Evolutionary conservation across 2,888 invertebrate genomes (phyloP), one percentile per base, ranked within the genome.

Genomic region (Leptopilina drosophilae): DNA sequence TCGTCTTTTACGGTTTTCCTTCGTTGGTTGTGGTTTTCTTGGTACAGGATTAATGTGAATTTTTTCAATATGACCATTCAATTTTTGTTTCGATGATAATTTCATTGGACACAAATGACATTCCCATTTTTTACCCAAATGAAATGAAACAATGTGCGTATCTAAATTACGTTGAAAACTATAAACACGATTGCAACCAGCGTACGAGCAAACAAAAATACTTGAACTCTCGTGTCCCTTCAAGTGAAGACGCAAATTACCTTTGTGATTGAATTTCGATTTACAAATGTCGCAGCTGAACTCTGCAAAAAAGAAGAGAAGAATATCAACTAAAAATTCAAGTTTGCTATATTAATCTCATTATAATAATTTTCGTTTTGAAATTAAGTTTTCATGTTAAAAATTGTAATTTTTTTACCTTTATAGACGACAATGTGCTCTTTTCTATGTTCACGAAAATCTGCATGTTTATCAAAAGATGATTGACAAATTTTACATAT

Each of bases 81-180:
- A 26, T 26, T 53, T 73, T 33, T 53, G 53, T 33, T 73, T 73
- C 14, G 49, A 20, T 9, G 69, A 26, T 8, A 73, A 53, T 26
- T 53, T 20, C 8, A 33, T 20, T 5, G 15, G 53, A 73, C 69
- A 73, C 2, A 53, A 33, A 14, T 20, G 53, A n/a, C 69, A 73
- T n/a, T 26, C 49, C 69, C 53, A 73, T 7, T 33, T 73, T 33
- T 26, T n/a, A 12, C 53, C 53, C 69, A 73, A 9, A 33, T 73
- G 69, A 56, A 4, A 73, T 2, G 33, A 33, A 8, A 53, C 26
- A 73, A 73, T 73, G 53, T 73, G 69, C 6, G 20, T 12, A 26
- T 73, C 53, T 26, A 73, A n/a, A 26, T 73, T 73, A 9, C 53
- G 26, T 56, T 73, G 53, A n/a, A 53, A 73, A 33, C 14, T 20